Evolutionary conservation across 2,797 vertebrate species (phyloP).

Genomic region (Calcarius lapponicus): DNA sequence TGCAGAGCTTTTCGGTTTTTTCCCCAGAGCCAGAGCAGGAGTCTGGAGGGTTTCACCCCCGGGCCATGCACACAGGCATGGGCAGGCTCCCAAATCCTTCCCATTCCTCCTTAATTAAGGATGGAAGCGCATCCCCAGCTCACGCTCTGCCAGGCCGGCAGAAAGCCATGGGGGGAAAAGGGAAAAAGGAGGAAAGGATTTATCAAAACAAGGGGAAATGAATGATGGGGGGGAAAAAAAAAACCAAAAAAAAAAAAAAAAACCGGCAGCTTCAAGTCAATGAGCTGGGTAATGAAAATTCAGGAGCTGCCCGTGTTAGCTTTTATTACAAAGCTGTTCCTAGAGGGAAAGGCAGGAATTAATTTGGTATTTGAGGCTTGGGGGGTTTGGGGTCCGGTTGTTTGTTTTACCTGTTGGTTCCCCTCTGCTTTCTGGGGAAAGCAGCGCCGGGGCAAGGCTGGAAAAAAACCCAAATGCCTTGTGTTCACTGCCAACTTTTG

Average conservation of each 20-base stretch:
- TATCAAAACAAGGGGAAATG: background rate
- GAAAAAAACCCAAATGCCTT: background rate
- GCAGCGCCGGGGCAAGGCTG: background rate
- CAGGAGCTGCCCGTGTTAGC: background rate
- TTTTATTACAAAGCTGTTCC: constrained; percentile 58
- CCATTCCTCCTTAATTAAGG: background rate
- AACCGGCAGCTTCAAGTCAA: constrained; percentile 29
- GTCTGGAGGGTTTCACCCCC: background rate
- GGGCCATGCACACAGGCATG: background rate
- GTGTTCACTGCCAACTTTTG: background rate
- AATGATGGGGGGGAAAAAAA: background rate
- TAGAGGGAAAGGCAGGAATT: constrained; percentile 57
- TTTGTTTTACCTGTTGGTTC: constrained; percentile 5
- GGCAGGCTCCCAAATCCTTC: background rate
- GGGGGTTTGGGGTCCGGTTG: background rate
- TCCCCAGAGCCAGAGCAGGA: background rate
- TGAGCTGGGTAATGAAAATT: constrained; percentile 68
- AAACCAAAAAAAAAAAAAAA: background rate
- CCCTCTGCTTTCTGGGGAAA: background rate
- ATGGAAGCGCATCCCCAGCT: background rate
- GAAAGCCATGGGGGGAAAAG: background rate
- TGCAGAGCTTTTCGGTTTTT: background rate
- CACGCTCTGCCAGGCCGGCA: background rate
- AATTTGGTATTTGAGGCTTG: background rate
- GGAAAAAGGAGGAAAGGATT: background rate